Evolutionary conservation across 2,888 invertebrate genomes (phyloP).

Genomic region (Bursaphelenchus okinawaensis): DNA sequence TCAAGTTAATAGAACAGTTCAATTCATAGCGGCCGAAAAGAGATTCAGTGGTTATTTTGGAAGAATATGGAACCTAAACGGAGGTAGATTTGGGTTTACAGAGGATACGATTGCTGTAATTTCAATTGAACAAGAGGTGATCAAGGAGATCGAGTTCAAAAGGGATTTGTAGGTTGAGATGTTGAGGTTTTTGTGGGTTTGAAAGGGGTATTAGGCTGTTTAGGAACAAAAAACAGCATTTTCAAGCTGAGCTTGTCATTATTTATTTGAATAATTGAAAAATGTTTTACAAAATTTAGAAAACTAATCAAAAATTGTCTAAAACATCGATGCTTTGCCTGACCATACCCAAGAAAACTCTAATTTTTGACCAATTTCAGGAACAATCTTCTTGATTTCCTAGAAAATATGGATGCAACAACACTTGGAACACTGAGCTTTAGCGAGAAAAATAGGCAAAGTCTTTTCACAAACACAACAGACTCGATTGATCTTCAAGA

Average conservation of each 20-base stretch:
- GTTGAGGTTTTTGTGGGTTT: too few relatives aligned
- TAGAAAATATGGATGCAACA: neutral
- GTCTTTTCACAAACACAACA: neutral
- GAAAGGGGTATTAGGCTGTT: too few relatives aligned
- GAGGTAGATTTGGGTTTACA: neutral
- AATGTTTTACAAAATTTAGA: too few relatives aligned
- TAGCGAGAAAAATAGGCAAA: neutral
- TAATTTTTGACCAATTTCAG: too few relatives aligned
- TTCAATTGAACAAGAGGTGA: slow-evolving; percentile 5
- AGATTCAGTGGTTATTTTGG: slow-evolving; percentile 15
- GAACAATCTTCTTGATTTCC: neutral
- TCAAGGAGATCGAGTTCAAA: neutral
- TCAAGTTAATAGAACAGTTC: slow-evolving; percentile 19
- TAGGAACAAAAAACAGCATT: too few relatives aligned
- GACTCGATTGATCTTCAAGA: neutral
- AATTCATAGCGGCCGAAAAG: slow-evolving; percentile 16
- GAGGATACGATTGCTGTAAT: slow-evolving; percentile 12
- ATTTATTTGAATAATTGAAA: too few relatives aligned
- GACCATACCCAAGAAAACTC: neutral
- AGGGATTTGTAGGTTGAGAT: neutral
- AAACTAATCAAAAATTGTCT: neutral
- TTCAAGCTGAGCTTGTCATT: too few relatives aligned
- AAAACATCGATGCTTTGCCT: neutral
- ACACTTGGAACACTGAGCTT: neutral
- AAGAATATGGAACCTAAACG: slow-evolving; percentile 15